These are phyloP conservation scores for Euspilapteryx auroguttella DNA, from an alignment of 2,888 invertebrate species.

Conservation along the genomic window DNA sequence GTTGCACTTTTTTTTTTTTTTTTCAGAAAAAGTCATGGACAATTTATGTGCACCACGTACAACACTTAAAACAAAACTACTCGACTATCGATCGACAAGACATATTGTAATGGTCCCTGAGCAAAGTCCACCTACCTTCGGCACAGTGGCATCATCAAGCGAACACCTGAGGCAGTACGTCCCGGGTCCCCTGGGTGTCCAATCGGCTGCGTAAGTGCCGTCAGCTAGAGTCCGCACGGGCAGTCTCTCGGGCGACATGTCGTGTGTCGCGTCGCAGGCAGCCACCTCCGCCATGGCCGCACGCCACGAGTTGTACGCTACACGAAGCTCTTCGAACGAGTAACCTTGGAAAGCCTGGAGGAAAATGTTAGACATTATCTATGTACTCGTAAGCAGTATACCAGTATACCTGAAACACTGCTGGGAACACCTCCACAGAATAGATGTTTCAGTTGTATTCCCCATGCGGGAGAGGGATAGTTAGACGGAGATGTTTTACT, in stretches of 20 bases:
- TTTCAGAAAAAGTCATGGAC: too few species aligned
- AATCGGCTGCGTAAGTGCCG: conserved; percentile 81
- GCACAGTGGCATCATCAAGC: conserved; percentile 81
- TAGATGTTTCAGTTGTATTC: too few species aligned
- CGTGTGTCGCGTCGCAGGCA: conserved; percentile 21
- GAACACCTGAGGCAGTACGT: conserved; percentile 84
- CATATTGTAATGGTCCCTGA: too few species aligned
- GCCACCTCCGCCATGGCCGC: conserved; percentile 26
- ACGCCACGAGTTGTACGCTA: conserved; percentile 47
- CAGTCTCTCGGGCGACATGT: conserved; percentile 70
- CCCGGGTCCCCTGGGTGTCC: conserved; percentile 93
- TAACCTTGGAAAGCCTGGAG: conserved; percentile 82
- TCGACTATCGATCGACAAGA: too few species aligned
- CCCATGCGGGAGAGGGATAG: too few species aligned
- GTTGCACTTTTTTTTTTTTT: too few species aligned
- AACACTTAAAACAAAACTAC: too few species aligned
- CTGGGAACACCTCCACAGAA: too few species aligned
- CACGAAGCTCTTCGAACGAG: conserved; percentile 92
- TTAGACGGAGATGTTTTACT: too few species aligned
- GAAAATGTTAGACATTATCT: not conserved
- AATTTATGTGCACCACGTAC: too few species aligned
- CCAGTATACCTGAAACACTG: not conserved
- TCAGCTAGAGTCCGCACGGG: conserved; percentile 75
- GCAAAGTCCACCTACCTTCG: conserved; percentile 65
- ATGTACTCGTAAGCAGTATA: not conserved